Evolutionary conservation across 2,888 invertebrate genomes (phyloP).

Genomic region (Tolmerus cingulatus): DNA sequence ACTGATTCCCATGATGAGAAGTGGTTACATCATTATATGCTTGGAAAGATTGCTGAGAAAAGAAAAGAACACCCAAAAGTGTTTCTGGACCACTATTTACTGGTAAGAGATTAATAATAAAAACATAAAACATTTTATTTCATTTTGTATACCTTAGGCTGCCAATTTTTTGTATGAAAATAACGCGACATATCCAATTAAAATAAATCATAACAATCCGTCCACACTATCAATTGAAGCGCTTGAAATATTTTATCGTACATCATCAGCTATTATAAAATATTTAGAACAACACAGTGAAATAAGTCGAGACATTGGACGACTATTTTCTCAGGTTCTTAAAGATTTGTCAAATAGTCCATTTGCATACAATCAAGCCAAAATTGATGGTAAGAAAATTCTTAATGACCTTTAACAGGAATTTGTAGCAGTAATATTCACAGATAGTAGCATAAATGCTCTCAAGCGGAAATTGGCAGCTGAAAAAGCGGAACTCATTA

Average conservation of each 20-base stretch:
- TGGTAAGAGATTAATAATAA: conserved; percentile 61
- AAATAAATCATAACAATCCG: conserved; percentile 85
- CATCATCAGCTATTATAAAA: conserved; percentile 89
- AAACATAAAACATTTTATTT: not conserved
- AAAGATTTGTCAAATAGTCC: conserved; percentile 64
- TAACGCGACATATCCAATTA: conserved; percentile 83
- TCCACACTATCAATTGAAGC: conserved; percentile 87
- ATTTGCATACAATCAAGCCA: conserved; percentile 65
- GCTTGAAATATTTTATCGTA: conserved; percentile 83
- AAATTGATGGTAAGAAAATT: conserved; percentile 58
- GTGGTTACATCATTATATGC: conserved; percentile 93
- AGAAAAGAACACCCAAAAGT: conserved; percentile 75
- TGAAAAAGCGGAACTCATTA: conserved; percentile 54
- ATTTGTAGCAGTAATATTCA: not conserved
- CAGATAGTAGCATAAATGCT: conserved; percentile 53
- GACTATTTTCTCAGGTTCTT: conserved; percentile 66
- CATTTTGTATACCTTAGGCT: conserved; percentile 65
- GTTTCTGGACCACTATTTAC: conserved; percentile 81
- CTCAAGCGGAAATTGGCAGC: conserved; percentile 53
- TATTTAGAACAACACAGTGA: conserved; percentile 79
- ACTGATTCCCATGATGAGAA: conserved; percentile 77
- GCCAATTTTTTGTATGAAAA: conserved; percentile 79
- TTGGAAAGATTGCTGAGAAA: conserved; percentile 95
- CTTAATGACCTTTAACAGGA: not conserved
- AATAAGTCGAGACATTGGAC: conserved; percentile 69